A percentile compares a stretch with the other conserved stretches of the same genome.
Evolutionary conservation across 2,113 vertebrate genomes (phyloP).

Genomic region (Isurus oxyrinchus): DNA sequence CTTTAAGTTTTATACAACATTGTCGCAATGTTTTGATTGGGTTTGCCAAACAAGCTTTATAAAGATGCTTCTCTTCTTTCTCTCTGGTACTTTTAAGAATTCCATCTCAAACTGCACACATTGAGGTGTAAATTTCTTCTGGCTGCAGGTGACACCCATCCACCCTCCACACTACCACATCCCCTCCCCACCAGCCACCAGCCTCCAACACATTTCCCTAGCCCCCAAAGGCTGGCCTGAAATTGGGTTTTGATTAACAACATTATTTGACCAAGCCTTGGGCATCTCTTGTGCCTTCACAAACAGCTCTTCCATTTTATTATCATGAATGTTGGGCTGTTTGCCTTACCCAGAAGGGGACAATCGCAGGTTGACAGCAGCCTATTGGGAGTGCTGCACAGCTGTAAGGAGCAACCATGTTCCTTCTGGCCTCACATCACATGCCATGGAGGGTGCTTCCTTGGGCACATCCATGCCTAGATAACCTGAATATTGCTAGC

Average conservation of each 20-base stretch:
- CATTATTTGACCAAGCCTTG: background rate
- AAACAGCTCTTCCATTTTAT: background rate
- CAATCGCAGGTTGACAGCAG: background rate
- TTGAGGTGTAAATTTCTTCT: background rate
- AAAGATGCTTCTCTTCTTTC: background rate
- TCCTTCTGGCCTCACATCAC: no score
- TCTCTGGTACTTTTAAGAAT: background rate
- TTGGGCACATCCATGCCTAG: background rate
- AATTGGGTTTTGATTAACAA: background rate
- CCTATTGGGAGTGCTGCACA: no score
- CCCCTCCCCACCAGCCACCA: no score
- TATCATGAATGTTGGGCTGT: background rate
- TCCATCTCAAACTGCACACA: background rate
- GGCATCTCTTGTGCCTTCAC: background rate
- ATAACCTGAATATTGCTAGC: background rate
- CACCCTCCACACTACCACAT: background rate
- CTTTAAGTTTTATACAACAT: background rate
- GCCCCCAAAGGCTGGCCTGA: background rate
- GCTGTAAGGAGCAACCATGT: no score
- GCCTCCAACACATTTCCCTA: background rate
- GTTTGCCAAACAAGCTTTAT: background rate
- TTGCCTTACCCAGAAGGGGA: background rate
- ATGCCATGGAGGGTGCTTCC: no score
- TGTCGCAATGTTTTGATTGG: background rate
- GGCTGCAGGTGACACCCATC: background rate